These are phyloP conservation scores for Mus minutoides DNA, from an alignment of 2,797 vertebrate genomes.

Conservation along the genomic window DNA sequence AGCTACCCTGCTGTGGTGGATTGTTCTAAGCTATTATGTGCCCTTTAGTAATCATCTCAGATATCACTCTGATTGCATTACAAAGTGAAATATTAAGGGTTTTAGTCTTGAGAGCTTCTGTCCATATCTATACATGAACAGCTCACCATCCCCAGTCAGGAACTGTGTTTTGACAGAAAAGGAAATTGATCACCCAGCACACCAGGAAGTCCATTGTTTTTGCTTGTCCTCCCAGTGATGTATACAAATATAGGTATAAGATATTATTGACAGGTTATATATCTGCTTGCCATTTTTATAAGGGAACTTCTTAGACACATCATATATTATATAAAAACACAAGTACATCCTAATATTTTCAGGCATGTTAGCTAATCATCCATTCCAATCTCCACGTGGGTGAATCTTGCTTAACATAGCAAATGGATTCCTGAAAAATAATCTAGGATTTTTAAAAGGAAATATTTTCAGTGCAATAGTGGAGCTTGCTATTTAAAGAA, in stretches of 20 bases:
- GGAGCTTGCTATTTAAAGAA: conserved; percentile 75
- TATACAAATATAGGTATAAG: conserved; percentile 6
- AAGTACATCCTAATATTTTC: conserved; percentile 59
- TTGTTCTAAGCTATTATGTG: conserved; percentile 40
- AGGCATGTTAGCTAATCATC: conserved; percentile 57
- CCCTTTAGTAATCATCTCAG: conserved; percentile 34
- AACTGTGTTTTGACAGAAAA: conserved; percentile 45
- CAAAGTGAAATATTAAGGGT: conserved; percentile 25
- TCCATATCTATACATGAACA: not conserved
- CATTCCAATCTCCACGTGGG: conserved; percentile 48
- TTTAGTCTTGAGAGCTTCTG: conserved; percentile 33
- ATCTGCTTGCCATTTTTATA: conserved; percentile 81
- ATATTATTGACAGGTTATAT: not conserved
- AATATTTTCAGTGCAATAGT: conserved; percentile 64
- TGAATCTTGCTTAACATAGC: conserved; percentile 51
- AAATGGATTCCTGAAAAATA: conserved; percentile 65
- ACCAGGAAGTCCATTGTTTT: conserved; percentile 33
- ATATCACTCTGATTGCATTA: conserved; percentile 38
- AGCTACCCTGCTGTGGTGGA: not conserved
- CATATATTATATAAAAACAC: conserved; percentile 37
- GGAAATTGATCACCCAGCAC: not conserved
- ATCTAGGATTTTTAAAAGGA: conserved; percentile 60
- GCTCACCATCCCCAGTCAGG: not conserved
- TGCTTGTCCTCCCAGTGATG: not conserved
- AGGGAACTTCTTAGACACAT: conserved; percentile 76